Conservation (phyloP, 1,140 invertebrate species). For the Wasmannia auropunctata region DNA sequence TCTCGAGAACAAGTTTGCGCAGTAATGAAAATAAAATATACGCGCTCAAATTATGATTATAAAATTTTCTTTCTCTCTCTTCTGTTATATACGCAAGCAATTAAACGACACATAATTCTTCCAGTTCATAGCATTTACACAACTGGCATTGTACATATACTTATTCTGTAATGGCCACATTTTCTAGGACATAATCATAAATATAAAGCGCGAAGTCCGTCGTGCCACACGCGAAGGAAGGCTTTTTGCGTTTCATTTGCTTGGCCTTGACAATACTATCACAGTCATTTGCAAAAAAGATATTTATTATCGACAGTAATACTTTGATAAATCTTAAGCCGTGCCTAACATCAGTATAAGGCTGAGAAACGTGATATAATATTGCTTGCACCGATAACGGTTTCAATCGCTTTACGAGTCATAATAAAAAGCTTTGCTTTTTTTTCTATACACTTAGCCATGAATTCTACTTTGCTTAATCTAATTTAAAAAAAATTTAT, state of each 20-base stretch:
- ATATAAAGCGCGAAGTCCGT: conserved; percentile 1
- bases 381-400: conserved; percentile 7
- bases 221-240: conserved; percentile 26
- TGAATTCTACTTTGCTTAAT: background rate
- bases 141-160: background rate
- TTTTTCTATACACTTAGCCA: background rate
- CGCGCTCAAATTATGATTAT: background rate
- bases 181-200: conserved; percentile 21
- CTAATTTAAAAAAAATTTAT: background rate
- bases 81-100: background rate
- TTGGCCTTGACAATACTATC: conserved; percentile 44
- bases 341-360: background rate
- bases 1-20: background rate
- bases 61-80: background rate
- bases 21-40: conserved; percentile 1
- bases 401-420: background rate
- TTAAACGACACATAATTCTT: background rate
- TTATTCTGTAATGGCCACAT: background rate
- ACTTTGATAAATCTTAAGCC: conserved; percentile 6
- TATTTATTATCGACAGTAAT: conserved; percentile 33
- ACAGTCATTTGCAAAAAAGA: background rate
- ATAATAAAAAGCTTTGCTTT: background rate
- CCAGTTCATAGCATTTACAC: background rate
- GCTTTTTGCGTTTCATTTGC: conserved; percentile 42
- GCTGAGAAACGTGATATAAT: background rate